phyloP scores from a whole-genome alignment of 1,140 invertebrate species.

The Bombus huntii region DNA sequence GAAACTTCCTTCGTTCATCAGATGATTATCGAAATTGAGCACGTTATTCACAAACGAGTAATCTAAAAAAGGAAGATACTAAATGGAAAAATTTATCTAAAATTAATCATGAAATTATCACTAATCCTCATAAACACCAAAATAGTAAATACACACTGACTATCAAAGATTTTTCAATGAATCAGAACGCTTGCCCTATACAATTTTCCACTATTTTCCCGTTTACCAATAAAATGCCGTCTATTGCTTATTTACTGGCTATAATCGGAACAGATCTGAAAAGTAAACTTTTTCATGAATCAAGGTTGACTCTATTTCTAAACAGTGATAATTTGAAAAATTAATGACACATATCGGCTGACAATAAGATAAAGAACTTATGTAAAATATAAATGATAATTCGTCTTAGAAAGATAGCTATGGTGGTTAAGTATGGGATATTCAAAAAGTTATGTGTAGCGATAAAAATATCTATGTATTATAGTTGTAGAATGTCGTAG shows the following conservation, averaged over 20 bases:
- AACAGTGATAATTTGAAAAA: conserved; percentile 7
- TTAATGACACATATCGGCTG: conserved; percentile 32
- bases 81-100: neutral
- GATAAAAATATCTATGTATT: neutral
- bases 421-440: too few species aligned
- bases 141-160: neutral
- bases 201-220: too few species aligned
- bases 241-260: neutral
- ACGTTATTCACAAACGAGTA: neutral
- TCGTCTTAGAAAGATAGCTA: too few species aligned
- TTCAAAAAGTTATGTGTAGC: too few species aligned
- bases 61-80: too few species aligned
- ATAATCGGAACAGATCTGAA: neutral
- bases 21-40: neutral
- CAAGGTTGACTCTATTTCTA: conserved; percentile 36
- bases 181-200: neutral
- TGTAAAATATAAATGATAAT: conserved; percentile 49
- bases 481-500: neutral
- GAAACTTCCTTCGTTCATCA: too few species aligned
- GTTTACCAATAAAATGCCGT: neutral
- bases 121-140: neutral
- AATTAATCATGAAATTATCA: neutral
- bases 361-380: conserved; percentile 33
- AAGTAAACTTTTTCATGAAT: conserved; percentile 20
- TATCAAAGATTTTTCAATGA: neutral